Conservation (phyloP, 2,797 vertebrate species). For the Serranus cabrilla region DNA sequence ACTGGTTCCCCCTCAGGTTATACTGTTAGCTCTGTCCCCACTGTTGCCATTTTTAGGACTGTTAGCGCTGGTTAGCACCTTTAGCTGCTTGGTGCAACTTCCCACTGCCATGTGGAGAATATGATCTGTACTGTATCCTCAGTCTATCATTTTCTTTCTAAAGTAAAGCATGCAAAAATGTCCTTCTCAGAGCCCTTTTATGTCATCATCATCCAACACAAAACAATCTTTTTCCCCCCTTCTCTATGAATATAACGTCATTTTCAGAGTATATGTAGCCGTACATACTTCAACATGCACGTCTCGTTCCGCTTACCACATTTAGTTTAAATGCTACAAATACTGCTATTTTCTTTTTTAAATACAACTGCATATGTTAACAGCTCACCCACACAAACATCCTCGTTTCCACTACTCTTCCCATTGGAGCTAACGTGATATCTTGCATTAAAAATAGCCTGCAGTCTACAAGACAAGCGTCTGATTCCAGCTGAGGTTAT, state of each 20-base stretch:
- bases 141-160: not conserved
- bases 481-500: conserved; percentile 40
- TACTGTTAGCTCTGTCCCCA: no score
- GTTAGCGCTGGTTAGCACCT: no score
- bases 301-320: not conserved
- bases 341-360: not conserved
- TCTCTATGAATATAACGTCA: no score
- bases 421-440: not conserved
- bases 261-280: not conserved
- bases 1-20: no score
- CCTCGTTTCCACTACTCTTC: not conserved
- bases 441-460: conserved; percentile 14
- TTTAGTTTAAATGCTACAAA: not conserved
- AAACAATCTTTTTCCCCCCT: not conserved
- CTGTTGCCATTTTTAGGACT: no score
- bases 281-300: not conserved
- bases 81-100: no score
- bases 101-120: no score
- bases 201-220: not conserved
- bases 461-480: not conserved
- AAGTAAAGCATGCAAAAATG: not conserved
- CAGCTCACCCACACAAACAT: not conserved
- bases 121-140: no score
- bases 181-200: not conserved
- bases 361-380: conserved; percentile 1